Conservation (phyloP, 1,140 invertebrate species). For the Drosophila kohkoa region DNA sequence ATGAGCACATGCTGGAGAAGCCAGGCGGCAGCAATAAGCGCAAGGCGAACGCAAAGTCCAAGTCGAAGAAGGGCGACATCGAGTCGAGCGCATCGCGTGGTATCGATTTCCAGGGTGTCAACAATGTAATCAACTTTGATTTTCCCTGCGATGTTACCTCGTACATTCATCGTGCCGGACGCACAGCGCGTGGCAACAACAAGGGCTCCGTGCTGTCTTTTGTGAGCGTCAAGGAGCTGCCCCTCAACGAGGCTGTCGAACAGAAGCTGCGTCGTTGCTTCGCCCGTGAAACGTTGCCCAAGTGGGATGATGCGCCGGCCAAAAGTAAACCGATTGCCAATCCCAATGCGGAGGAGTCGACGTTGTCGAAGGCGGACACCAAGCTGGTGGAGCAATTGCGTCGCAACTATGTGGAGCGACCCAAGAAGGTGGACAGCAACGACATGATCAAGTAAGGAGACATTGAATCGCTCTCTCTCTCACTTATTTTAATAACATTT, state of each 20-base stretch:
- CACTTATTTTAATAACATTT: too few species aligned
- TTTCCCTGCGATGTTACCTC: conserved; percentile 95
- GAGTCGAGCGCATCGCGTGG: conserved; percentile 98
- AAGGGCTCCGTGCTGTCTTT: conserved; percentile 98
- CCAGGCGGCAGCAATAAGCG: conserved; percentile 40
- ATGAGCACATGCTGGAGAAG: conserved; percentile 93
- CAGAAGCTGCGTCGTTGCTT: conserved; percentile 89
- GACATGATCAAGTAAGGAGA: conserved; percentile 85
- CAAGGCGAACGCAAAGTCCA: conserved; percentile 80
- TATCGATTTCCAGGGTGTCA: conserved; percentile 98
- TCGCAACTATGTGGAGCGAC: conserved; percentile 85
- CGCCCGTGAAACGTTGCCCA: conserved; percentile 52
- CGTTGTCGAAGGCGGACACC: conserved; percentile 90
- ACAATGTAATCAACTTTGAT: conserved; percentile 99
- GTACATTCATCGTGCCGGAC: conserved; percentile 97
- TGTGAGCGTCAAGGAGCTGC: conserved; percentile 92
- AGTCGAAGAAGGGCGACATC: conserved; percentile 90
- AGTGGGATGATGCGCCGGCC: background rate
- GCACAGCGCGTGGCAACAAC: conserved; percentile 97
- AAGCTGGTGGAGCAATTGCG: conserved; percentile 91
- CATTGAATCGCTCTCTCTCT: too few species aligned
- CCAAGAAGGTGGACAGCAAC: conserved; percentile 37
- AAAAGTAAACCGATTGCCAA: conserved; percentile 67
- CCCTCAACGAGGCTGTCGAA: conserved; percentile 92
- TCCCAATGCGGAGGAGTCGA: conserved; percentile 63